Evolutionary conservation across 2,113 vertebrate species (phyloP).

Genomic region (Megaleporinus macrocephalus): DNA sequence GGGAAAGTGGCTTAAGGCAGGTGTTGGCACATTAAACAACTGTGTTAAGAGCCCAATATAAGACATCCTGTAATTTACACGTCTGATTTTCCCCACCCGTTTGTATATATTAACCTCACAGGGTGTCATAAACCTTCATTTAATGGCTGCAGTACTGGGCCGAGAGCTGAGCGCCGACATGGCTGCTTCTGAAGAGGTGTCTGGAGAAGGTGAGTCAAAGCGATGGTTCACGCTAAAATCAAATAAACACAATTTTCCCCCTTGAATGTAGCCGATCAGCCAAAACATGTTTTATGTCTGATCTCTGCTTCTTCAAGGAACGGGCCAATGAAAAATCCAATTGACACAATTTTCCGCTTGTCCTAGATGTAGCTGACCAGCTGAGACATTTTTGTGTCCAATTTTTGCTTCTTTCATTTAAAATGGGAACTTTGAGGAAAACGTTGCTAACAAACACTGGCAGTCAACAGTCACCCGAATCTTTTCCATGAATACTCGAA

Average conservation of each 20-base stretch:
- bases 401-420: too few species aligned
- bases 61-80: conserved; percentile 56
- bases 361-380: too few species aligned
- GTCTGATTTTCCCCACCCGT: conserved; percentile 64
- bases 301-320: too few species aligned
- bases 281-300: conserved; percentile 39
- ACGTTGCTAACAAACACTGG: too few species aligned
- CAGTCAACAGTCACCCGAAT: too few species aligned
- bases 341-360: too few species aligned
- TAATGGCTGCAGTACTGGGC: conserved; percentile 54
- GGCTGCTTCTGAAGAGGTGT: conserved; percentile 19
- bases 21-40: conserved; percentile 59
- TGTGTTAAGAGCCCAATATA: conserved; percentile 62
- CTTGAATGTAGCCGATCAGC: conserved; percentile 18
- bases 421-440: too few species aligned
- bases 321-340: too few species aligned
- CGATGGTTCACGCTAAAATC: background rate
- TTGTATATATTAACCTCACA: conserved; percentile 57
- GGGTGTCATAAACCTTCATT: conserved; percentile 65
- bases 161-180: conserved; percentile 38
- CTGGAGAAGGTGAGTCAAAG: background rate
- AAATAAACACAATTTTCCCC: background rate
- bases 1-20: conserved; percentile 38
- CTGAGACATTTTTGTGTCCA: too few species aligned
- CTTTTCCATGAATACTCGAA: too few species aligned